A percentile compares a stretch with the other conserved stretches of the same genome.
These are phyloP conservation scores for Strigamia maritima DNA, from an alignment of 2,888 invertebrate species.

Conservation along the genomic window DNA sequence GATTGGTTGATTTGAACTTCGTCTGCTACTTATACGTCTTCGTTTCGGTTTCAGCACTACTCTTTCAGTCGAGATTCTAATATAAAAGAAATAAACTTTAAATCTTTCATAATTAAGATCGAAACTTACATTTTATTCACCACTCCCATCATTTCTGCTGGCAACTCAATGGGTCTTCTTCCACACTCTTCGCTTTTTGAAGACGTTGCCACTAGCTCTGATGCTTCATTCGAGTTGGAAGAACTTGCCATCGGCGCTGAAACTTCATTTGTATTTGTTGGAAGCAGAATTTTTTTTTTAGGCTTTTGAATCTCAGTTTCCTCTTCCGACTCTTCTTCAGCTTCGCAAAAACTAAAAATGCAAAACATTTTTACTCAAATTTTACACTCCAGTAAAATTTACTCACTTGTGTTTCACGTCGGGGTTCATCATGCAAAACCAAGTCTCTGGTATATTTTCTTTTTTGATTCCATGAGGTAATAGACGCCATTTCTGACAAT, in stretches of 20 bases:
- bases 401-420: slow-evolving; percentile 16
- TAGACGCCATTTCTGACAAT: slow-evolving; percentile 37
- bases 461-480: slow-evolving; percentile 10
- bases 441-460: background rate
- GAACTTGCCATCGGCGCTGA: background rate
- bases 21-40: background rate
- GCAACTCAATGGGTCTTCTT: background rate
- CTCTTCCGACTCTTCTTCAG: background rate
- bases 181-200: background rate
- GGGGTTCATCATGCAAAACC: slow-evolving; percentile 36
- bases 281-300: background rate
- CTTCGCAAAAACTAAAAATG: background rate
- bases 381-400: background rate
- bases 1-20: background rate
- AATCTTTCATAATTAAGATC: background rate
- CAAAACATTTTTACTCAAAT: background rate
- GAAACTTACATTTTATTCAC: background rate
- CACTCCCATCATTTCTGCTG: background rate
- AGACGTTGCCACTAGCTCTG: background rate
- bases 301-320: background rate
- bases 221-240: background rate
- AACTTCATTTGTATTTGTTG: background rate
- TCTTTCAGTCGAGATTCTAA: background rate
- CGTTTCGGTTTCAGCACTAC: background rate
- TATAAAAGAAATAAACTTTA: background rate